A percentile compares a stretch with the other conserved stretches of the same genome.
Conservation (phyloP, 1,140 invertebrate species). For the Heterodera schachtii region DNA sequence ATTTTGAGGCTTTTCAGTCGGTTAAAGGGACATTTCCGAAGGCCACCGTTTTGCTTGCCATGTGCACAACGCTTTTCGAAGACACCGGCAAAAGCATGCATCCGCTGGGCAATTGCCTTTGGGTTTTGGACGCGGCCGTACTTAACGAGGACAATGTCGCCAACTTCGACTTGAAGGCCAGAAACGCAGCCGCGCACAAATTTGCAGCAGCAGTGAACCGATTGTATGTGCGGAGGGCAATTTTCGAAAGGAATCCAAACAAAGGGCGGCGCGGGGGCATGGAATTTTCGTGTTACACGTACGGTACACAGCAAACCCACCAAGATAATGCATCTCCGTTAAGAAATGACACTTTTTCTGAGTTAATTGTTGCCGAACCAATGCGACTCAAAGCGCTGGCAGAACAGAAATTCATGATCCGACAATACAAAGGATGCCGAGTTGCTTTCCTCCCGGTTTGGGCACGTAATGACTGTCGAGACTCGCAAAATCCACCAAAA, state of each 20-base stretch:
- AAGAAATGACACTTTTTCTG: constrained; percentile 10
- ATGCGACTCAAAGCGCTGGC: constrained; percentile 24
- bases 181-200: constrained; percentile 31
- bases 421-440: constrained; percentile 20
- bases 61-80: constrained; percentile 33
- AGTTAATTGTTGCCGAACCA: constrained; percentile 32
- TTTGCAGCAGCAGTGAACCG: constrained; percentile 37
- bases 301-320: too few relatives aligned
- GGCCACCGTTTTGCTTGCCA: constrained; percentile 31
- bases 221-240: neutral
- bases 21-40: constrained; percentile 15
- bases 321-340: constrained; percentile 10
- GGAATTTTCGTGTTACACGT: neutral
- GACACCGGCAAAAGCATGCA: constrained; percentile 31
- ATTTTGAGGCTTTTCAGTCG: constrained; percentile 16
- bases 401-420: constrained; percentile 29
- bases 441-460: constrained; percentile 24
- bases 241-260: neutral
- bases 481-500: constrained; percentile 3
- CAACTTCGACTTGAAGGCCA: constrained; percentile 31
- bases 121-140: constrained; percentile 38
- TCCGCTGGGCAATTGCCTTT: constrained; percentile 26
- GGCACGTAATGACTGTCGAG: constrained; percentile 14
- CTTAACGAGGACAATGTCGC: constrained; percentile 38
- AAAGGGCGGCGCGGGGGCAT: neutral